These are phyloP conservation scores for Saxidomus purpurata DNA, from an alignment of 1,140 invertebrate species.

Conservation along the genomic window DNA sequence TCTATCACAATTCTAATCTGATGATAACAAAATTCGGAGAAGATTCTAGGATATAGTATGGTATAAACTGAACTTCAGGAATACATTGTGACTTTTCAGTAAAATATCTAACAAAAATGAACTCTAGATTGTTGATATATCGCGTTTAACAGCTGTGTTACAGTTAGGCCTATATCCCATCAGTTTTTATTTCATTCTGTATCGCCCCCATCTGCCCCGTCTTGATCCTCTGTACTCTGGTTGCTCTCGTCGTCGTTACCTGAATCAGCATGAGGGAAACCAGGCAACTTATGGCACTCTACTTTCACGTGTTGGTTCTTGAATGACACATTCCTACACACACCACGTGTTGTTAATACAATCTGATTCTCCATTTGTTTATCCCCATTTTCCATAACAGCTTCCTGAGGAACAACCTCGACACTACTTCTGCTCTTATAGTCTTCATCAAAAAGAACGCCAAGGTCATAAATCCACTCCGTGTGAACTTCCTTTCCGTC, in stretches of 20 bases:
- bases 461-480: constrained; percentile 26
- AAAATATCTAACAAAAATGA: no score
- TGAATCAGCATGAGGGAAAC: background rate
- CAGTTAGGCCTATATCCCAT: no score
- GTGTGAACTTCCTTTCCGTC: constrained; percentile 48
- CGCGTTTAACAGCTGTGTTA: no score
- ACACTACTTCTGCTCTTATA: constrained; percentile 16
- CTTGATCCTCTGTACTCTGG: background rate
- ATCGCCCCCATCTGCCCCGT: no score
- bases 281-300: background rate
- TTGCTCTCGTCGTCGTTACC: background rate
- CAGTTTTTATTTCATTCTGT: no score
- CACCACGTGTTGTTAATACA: constrained; percentile 49
- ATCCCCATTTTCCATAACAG: background rate
- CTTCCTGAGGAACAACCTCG: background rate
- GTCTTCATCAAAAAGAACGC: constrained; percentile 38
- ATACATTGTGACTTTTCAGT: no score
- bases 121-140: no score
- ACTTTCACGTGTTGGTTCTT: constrained; percentile 64
- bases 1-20: no score
- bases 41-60: no score
- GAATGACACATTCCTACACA: constrained; percentile 45
- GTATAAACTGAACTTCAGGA: no score
- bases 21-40: no score
- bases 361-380: background rate